Evolutionary conservation across 1,140 invertebrate species (phyloP).

Genomic region (Zophobas morio): DNA sequence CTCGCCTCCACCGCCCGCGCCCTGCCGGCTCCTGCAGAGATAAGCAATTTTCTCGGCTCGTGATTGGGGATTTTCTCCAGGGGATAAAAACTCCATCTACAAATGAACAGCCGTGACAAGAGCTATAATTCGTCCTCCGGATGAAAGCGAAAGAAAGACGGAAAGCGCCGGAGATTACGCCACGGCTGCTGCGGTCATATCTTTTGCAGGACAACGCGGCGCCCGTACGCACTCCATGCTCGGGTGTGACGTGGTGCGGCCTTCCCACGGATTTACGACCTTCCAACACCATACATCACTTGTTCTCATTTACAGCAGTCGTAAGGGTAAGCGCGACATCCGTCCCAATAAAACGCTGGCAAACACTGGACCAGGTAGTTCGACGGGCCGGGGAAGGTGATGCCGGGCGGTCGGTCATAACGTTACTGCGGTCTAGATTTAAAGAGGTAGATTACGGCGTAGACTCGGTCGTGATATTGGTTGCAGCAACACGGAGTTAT

Average conservation of each 20-base stretch:
- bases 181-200: conserved; percentile 50
- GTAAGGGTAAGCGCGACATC: conserved; percentile 53
- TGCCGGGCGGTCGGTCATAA: neutral
- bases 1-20: conserved; percentile 50
- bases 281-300: conserved; percentile 55
- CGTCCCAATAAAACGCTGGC: conserved; percentile 55
- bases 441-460: too few relatives aligned
- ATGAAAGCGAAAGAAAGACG: conserved; percentile 63
- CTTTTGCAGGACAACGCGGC: conserved; percentile 47
- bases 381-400: neutral
- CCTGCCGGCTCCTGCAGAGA: conserved; percentile 61
- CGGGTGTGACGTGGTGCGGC: conserved; percentile 28
- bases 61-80: conserved; percentile 78
- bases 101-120: conserved; percentile 82
- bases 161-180: conserved; percentile 49
- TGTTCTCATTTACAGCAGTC: conserved; percentile 56
- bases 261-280: conserved; percentile 55
- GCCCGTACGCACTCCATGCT: conserved; percentile 43
- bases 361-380: conserved; percentile 41
- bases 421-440: too few relatives aligned
- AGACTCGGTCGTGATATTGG: too few relatives aligned
- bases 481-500: too few relatives aligned
- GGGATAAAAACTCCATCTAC: conserved; percentile 81
- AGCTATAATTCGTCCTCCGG: conserved; percentile 76
- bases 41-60: conserved; percentile 80